These are phyloP conservation scores for Blennius ocellaris DNA, from an alignment of 2,113 vertebrate genomes.

Conservation along the genomic window DNA sequence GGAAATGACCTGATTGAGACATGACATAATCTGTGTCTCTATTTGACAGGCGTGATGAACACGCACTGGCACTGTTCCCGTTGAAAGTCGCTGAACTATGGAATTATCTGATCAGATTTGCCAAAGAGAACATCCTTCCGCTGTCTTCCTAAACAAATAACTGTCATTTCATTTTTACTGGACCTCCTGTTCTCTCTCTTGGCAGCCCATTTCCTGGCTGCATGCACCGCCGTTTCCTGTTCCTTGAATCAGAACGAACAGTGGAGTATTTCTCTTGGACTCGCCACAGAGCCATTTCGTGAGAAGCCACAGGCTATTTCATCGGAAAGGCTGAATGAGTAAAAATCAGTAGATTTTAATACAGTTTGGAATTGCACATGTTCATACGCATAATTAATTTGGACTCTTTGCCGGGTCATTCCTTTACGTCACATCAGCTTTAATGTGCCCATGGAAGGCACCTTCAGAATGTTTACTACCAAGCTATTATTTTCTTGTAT, in stretches of 20 bases:
- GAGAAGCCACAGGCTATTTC: conserved; percentile 20
- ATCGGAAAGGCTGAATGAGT: conserved; percentile 39
- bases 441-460: not conserved
- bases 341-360: conserved; percentile 40
- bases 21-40: conserved; percentile 36
- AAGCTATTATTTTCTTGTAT: conserved; percentile 12
- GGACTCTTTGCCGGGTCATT: conserved; percentile 15
- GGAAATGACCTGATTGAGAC: conserved; percentile 22
- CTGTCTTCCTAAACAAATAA: conserved; percentile 72
- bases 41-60: conserved; percentile 54
- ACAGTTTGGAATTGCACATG: not conserved
- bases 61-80: conserved; percentile 42
- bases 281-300: conserved; percentile 24
- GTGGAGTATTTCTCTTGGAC: conserved; percentile 49
- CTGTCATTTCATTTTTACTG: conserved; percentile 57
- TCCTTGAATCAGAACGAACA: conserved; percentile 49
- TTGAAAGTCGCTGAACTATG: conserved; percentile 60
- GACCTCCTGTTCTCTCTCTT: conserved; percentile 61
- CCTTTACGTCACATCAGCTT: not conserved
- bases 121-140: conserved; percentile 71
- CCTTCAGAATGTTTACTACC: conserved; percentile 20
- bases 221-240: conserved; percentile 67
- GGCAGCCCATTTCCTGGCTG: conserved; percentile 73
- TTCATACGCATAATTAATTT: not conserved
- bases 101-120: conserved; percentile 68